Percentiles rank a stretch among this genome's conserved stretches.
Evolutionary conservation across 1,140 invertebrate genomes (phyloP).

Genomic region (Brachionus rubens): DNA sequence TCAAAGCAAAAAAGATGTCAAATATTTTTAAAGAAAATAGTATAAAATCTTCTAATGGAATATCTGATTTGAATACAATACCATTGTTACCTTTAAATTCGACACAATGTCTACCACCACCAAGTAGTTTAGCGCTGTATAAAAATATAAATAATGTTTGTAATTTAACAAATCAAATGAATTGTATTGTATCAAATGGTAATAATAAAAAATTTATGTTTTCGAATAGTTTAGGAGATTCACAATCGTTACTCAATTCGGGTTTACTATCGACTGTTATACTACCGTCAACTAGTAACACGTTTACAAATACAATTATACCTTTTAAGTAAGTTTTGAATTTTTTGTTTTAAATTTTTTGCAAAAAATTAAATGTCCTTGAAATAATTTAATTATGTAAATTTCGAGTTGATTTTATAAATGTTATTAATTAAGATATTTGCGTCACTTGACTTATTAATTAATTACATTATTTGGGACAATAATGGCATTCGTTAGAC

Average conservation of each 20-base stretch:
- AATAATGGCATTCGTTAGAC: too few species aligned
- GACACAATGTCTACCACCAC: too few species aligned
- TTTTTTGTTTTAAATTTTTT: not conserved
- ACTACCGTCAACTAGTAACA: not conserved
- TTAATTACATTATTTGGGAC: too few species aligned
- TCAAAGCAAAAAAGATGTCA: too few species aligned
- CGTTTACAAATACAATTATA: not conserved
- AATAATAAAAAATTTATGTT: not conserved
- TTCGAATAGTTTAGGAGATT: not conserved
- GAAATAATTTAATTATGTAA: not conserved
- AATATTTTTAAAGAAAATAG: not conserved
- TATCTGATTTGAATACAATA: not conserved
- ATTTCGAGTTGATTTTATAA: not conserved
- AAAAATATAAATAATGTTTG: too few species aligned
- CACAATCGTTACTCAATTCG: not conserved
- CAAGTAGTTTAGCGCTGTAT: too few species aligned
- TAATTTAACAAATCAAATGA: too few species aligned
- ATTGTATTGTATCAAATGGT: not conserved
- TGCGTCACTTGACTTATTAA: too few species aligned
- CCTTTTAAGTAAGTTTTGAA: not conserved
- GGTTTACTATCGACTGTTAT: not conserved
- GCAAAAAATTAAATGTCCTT: not conserved
- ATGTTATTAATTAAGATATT: too few species aligned
- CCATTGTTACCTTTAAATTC: not conserved
- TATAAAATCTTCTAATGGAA: not conserved